These are phyloP conservation scores for Catamblyrhynchus diadema DNA, from an alignment of 2,797 vertebrate genomes.

Conservation along the genomic window DNA sequence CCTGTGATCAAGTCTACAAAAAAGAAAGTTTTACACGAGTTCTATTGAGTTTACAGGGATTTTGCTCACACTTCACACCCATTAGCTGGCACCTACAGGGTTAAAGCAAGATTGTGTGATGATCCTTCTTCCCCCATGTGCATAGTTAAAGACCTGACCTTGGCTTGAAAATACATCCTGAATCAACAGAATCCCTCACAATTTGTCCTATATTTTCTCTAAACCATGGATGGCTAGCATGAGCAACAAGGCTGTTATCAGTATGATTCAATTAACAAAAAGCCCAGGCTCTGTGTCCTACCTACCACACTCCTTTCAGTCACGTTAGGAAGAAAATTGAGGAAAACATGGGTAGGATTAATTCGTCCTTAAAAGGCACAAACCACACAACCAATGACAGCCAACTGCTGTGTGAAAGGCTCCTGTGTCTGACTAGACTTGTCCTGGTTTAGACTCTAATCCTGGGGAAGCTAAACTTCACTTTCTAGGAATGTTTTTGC, in stretches of 20 bases:
- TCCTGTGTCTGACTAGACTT: not conserved
- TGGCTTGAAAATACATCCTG: not conserved
- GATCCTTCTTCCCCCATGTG: not conserved
- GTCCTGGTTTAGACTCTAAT: conserved; percentile 38
- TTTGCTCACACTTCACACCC: not conserved
- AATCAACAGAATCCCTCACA: not conserved
- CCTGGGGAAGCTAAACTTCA: conserved; percentile 33
- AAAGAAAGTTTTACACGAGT: not conserved
- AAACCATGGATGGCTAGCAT: not conserved
- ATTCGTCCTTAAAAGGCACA: not conserved
- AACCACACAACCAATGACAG: not conserved
- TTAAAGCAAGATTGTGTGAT: not conserved
- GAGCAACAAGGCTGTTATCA: not conserved
- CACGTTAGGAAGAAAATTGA: not conserved
- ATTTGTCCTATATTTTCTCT: not conserved
- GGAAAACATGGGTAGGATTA: not conserved
- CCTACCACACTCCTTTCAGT: not conserved
- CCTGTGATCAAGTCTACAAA: not conserved
- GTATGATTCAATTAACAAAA: not conserved
- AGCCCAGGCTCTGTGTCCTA: not conserved
- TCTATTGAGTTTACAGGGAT: not conserved
- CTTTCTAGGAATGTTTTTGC: conserved; percentile 44
- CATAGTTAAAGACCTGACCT: not conserved
- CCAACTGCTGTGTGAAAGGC: not conserved
- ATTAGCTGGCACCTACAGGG: not conserved